Base-by-base conservation (phyloP, 2,888 invertebrate genomes). In the Drosophila demipolita region DNA sequence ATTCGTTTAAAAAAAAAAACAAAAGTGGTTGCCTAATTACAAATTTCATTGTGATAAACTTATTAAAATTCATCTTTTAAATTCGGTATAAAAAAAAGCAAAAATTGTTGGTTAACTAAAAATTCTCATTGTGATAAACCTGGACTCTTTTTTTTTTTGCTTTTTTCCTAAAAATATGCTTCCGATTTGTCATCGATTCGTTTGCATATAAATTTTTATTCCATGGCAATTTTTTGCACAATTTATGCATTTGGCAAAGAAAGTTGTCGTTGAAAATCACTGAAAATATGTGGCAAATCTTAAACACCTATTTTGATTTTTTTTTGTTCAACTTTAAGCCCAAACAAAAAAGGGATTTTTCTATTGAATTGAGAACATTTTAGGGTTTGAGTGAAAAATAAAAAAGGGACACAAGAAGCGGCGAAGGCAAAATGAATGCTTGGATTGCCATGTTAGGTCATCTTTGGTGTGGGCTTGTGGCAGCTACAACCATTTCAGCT, bases 401-500 rank as follows among this genome's bases (percentile, higher is more conserved):
- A 33, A 12, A 52, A 53, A 23, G 33, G 38, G 64, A 33, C 38
- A 26, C 23, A 12, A n/a, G 20, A 36, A 26, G 20, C 33, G 5
- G 33, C n/a, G 7, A 48, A 64, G 26, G 26, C 61, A 60, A 60
- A 64, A 59, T 9, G 60, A 59, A 64, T 59, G 45, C 36, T 32
- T 59, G 29, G 17, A 38, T 38, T 57, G 29, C 2, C 45, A 3
- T 23, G 15, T 17, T 33, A 12, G 33, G 40, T 40, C 23, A 32
- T 49, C 12, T 36, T 50, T 20, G 40, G n/a, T 20, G 36, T 59
- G 73, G 53, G 58, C 66, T 64, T 77, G 70, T 65, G 80, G 64
- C 70, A 69, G 73, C 65, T 73, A 66, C 67, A 80, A 66, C 66
- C 73, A 77, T 77, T 83, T 81, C 59, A 62, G 77, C 73, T 78